Evolutionary conservation across 2,113 vertebrate genomes (phyloP).

Genomic region (Rhynchopsitta pachyrhyncha): DNA sequence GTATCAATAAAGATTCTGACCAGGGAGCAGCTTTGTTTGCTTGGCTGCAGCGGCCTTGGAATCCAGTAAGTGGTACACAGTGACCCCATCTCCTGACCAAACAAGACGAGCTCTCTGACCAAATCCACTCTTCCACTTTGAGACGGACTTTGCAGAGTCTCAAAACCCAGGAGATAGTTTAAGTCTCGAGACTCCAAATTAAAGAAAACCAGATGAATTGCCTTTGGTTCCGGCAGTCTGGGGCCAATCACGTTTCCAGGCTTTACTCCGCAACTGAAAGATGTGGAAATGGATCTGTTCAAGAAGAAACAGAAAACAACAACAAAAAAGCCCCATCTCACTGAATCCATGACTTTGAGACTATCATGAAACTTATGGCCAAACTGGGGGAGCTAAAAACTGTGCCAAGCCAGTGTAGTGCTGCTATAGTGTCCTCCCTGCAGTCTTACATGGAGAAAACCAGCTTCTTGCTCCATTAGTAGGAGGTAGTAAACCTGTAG

Average conservation of each 20-base stretch:
- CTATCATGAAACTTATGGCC: rapidly evolving
- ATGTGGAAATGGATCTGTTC: neutral
- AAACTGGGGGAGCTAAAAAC: neutral
- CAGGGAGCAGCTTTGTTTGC: conserved; percentile 6
- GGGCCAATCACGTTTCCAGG: neutral
- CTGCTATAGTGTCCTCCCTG: neutral
- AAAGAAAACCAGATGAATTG: neutral
- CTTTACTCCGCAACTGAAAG: neutral
- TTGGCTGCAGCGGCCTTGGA: conserved; percentile 5
- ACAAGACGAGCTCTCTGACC: neutral
- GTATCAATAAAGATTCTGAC: neutral
- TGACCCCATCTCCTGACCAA: neutral
- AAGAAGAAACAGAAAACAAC: neutral
- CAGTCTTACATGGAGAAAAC: neutral
- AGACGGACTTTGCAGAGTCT: neutral
- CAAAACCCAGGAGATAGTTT: neutral
- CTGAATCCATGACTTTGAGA: neutral
- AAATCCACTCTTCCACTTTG: neutral
- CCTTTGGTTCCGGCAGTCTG: neutral
- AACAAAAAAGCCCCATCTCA: rapidly evolving
- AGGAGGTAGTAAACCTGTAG: neutral
- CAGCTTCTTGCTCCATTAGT: rapidly evolving
- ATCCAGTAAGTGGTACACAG: neutral
- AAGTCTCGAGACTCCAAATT: neutral
- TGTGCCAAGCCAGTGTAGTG: rapidly evolving